phyloP scores from a whole-genome alignment of 2,113 vertebrate species.

The Sapayoa aenigma region DNA sequence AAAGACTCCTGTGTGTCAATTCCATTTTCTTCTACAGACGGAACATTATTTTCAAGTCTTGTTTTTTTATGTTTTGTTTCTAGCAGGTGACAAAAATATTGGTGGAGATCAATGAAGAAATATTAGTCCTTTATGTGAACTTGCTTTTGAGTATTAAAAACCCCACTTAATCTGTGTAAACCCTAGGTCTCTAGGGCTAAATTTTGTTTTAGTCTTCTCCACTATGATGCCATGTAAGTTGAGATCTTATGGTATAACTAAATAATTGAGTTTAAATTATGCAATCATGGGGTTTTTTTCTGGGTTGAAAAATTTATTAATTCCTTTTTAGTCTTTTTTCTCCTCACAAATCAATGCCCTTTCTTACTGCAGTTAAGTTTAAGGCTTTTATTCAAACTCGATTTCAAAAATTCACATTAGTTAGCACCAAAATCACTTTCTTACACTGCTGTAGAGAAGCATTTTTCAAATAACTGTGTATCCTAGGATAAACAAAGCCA shows the following conservation, averaged over 20 bases:
- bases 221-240: background rate
- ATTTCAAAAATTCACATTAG: background rate
- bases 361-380: background rate
- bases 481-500: background rate
- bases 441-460: background rate
- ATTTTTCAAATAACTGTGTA: background rate
- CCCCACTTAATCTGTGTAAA: background rate
- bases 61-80: background rate
- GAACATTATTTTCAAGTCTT: background rate
- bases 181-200: background rate
- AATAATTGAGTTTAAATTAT: background rate
- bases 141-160: background rate
- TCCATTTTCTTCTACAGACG: background rate
- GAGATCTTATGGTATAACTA: background rate
- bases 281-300: no score
- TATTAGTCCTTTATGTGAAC: background rate
- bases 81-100: background rate
- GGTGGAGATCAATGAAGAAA: background rate
- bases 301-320: background rate
- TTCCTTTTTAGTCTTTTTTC: background rate
- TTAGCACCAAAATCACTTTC: background rate
- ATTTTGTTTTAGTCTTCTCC: background rate
- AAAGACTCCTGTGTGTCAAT: background rate
- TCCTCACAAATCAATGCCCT: background rate
- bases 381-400: background rate